Conservation (phyloP, 2,113 vertebrate species). For the Thalassoma bifasciatum region DNA sequence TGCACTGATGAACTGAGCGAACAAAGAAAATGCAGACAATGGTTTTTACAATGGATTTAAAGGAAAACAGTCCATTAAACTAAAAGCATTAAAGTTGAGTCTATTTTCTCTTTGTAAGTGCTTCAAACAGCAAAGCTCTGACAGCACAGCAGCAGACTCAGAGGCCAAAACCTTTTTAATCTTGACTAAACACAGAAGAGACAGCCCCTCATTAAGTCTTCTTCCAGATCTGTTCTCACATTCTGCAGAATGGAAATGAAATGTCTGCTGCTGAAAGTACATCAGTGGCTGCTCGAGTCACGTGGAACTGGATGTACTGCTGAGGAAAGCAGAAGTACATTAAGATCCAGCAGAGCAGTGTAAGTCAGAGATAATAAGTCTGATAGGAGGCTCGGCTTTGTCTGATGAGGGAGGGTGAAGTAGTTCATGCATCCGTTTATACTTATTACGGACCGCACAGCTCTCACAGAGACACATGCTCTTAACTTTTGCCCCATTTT, state of each 20-base stretch:
- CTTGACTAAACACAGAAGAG: slow-evolving; percentile 17
- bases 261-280: slow-evolving; percentile 32
- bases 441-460: background rate
- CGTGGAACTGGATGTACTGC: slow-evolving; percentile 17
- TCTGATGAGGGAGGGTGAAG: background rate
- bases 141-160: slow-evolving; percentile 18
- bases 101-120: slow-evolving; percentile 39
- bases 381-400: background rate
- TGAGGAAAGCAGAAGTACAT: slow-evolving; percentile 14
- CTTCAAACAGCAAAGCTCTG: slow-evolving; percentile 11
- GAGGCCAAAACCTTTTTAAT: slow-evolving; percentile 29
- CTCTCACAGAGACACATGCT: background rate
- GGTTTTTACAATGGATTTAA: slow-evolving; percentile 2
- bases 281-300: slow-evolving; percentile 25
- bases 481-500: background rate
- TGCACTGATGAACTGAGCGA: background rate
- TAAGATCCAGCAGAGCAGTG: slow-evolving; percentile 8
- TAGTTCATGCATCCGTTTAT: background rate
- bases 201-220: slow-evolving; percentile 22
- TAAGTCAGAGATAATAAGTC: slow-evolving; percentile 28
- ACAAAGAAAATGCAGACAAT: slow-evolving; percentile 2
- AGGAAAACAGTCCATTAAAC: slow-evolving; percentile 45
- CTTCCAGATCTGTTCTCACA: slow-evolving; percentile 22
- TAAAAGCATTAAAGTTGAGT: slow-evolving; percentile 34
- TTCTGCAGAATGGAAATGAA: slow-evolving; percentile 16